Conservation (phyloP, 2,888 invertebrate genomes). For the Agonopterix subpropinquella region DNA sequence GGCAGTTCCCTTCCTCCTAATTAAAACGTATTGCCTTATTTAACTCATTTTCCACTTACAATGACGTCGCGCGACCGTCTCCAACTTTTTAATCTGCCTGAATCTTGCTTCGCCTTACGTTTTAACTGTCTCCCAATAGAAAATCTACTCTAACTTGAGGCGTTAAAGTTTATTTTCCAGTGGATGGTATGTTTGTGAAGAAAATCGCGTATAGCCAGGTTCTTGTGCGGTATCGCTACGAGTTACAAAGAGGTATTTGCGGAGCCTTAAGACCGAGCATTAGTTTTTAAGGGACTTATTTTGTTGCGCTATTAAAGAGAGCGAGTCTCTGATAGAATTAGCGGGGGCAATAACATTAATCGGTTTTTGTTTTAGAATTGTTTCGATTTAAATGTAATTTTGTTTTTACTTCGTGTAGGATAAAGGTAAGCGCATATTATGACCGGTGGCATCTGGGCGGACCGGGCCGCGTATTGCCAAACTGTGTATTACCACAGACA, state of each 20-base stretch:
- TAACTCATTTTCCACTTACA: constrained; percentile 75
- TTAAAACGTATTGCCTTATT: constrained; percentile 77
- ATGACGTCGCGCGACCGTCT: constrained; percentile 70
- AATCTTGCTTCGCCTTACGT: constrained; percentile 54
- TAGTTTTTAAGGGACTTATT: constrained; percentile 75
- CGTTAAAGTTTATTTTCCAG: constrained; percentile 18
- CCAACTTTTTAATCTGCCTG: constrained; percentile 72
- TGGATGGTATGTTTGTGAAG: constrained; percentile 19
- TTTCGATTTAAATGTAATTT: too few species aligned
- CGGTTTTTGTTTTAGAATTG: constrained; percentile 27
- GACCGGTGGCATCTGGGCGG: too few species aligned
- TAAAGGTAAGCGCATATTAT: too few species aligned
- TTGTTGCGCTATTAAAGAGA: constrained; percentile 67
- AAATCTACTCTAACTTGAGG: constrained; percentile 13
- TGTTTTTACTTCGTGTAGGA: too few species aligned
- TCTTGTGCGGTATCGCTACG: constrained; percentile 41
- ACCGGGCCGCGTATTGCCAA: too few species aligned
- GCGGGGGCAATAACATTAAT: constrained; percentile 67
- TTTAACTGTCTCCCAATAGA: neutral
- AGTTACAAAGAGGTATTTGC: constrained; percentile 75
- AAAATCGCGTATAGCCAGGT: constrained; percentile 54
- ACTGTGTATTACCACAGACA: too few species aligned
- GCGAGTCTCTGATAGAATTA: constrained; percentile 69
- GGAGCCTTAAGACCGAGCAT: constrained; percentile 70
- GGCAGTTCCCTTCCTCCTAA: constrained; percentile 69